phyloP scores from a whole-genome alignment of 2,888 invertebrate genomes.

The Epinotia ramella region DNA sequence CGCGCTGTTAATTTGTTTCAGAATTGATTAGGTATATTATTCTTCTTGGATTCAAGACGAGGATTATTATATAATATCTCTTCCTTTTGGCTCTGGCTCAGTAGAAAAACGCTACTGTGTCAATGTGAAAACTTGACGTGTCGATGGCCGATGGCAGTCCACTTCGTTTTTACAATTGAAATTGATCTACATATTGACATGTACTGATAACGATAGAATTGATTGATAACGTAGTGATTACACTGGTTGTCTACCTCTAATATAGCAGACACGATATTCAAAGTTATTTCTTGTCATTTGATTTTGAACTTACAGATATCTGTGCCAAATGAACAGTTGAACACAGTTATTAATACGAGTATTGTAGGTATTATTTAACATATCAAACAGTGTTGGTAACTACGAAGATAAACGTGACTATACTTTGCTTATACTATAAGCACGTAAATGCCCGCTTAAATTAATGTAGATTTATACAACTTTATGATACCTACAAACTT shows the following conservation, averaged over 20 bases:
- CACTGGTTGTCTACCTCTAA: neutral
- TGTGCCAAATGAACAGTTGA: too few relatives aligned
- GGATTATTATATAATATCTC: too few relatives aligned
- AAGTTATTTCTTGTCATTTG: neutral
- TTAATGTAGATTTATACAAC: neutral
- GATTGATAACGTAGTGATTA: neutral
- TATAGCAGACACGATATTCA: neutral
- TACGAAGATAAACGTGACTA: too few relatives aligned
- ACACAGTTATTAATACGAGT: too few relatives aligned
- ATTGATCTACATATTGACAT: neutral
- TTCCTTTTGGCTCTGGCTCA: too few relatives aligned
- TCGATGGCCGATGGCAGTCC: neutral
- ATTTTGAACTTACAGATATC: too few relatives aligned
- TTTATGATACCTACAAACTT: constrained; percentile 8
- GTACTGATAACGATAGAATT: neutral
- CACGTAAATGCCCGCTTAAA: neutral
- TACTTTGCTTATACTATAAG: neutral
- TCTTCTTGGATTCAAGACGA: too few relatives aligned
- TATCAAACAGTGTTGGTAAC: too few relatives aligned
- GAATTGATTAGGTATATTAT: too few relatives aligned
- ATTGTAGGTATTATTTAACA: too few relatives aligned
- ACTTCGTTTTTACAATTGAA: neutral
- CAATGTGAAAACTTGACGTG: neutral
- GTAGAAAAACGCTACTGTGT: neutral
- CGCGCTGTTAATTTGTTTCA: too few relatives aligned